Percentiles rank a stretch among this genome's conserved stretches.
phyloP scores from a whole-genome alignment of 2,797 vertebrate genomes.

The Allobates femoralis region DNA sequence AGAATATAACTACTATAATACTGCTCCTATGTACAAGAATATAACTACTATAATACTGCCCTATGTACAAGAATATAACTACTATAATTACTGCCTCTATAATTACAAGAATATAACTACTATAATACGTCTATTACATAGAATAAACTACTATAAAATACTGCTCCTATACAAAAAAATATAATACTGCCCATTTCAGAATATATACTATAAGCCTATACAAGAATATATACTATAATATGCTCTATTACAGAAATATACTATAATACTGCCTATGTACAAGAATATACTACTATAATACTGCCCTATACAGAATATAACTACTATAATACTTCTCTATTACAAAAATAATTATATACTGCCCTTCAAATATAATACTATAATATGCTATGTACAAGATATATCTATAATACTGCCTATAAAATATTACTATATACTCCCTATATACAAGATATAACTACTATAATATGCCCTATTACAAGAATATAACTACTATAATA shows the following conservation, averaged over 20 bases:
- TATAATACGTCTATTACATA: neutral
- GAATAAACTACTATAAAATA: neutral
- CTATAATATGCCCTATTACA: no score
- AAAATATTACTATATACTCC: no score
- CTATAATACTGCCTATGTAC: no score
- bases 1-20: neutral
- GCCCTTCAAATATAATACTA: no score
- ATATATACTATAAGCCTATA: neutral
- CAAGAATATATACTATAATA: neutral
- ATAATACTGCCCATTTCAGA: neutral
- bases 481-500: no score
- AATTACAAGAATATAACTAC: neutral
- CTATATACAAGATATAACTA: no score
- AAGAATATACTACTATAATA: no score
- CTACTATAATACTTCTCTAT: no score
- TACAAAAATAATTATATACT: no score
- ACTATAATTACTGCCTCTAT: neutral
- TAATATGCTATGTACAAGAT: no score
- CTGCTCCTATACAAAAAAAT: neutral
- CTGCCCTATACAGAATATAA: no score
- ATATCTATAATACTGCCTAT: no score
- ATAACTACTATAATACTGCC: constrained; percentile 1
- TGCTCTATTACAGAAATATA: neutral
- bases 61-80: neutral
- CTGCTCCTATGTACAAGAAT: neutral